Evolutionary conservation across 2,888 invertebrate species (phyloP).

Genomic region (Tenthredo scrophulariae): DNA sequence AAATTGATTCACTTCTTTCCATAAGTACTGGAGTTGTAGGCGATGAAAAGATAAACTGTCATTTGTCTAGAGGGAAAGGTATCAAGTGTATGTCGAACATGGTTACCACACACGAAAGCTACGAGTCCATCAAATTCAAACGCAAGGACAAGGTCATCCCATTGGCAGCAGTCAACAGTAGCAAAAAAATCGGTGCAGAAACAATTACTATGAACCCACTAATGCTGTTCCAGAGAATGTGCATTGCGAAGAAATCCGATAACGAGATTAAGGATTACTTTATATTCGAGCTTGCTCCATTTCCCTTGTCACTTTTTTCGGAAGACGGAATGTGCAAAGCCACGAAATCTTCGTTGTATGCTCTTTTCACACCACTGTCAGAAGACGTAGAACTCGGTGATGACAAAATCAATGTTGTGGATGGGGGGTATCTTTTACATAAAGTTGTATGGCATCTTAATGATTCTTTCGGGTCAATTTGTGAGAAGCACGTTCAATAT

Average conservation of each 20-base stretch:
- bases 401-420: too few relatives aligned
- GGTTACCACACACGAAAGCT: constrained; percentile 30
- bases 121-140: constrained; percentile 47
- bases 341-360: too few relatives aligned
- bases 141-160: constrained; percentile 26
- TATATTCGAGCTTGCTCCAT: background rate
- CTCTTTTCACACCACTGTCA: too few relatives aligned
- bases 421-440: too few relatives aligned
- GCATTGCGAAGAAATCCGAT: background rate
- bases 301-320: too few relatives aligned
- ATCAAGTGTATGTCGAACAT: constrained; percentile 36
- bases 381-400: too few relatives aligned
- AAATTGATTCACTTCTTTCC: constrained; percentile 36
- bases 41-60: constrained; percentile 55
- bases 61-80: constrained; percentile 31
- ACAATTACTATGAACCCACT: background rate
- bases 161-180: background rate
- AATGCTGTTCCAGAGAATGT: constrained; percentile 13
- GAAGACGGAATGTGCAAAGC: too few relatives aligned
- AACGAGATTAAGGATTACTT: background rate
- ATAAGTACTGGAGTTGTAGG: constrained; percentile 55
- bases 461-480: too few relatives aligned
- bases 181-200: background rate
- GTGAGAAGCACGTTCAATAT: too few relatives aligned
- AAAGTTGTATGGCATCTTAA: too few relatives aligned